Percentiles rank a stretch among this genome's conserved stretches.
Evolutionary conservation across 2,888 invertebrate genomes (phyloP).

Genomic region (Podabrus alpinus): DNA sequence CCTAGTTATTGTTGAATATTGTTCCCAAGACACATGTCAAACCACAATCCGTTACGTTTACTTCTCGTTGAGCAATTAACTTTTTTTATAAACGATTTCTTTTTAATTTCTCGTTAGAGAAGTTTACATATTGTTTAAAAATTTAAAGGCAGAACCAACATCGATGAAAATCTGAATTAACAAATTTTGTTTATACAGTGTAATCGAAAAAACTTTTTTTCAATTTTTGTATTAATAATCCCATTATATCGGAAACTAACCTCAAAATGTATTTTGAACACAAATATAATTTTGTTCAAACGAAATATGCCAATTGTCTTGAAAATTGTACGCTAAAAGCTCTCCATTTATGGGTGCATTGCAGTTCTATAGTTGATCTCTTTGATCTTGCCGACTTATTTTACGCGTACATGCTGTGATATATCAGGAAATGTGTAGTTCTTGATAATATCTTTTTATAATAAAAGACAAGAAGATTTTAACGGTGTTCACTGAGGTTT

Average conservation of each 20-base stretch:
- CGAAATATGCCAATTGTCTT: neutral
- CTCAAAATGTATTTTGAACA: neutral
- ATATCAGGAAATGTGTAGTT: conserved; percentile 6
- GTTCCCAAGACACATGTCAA: neutral
- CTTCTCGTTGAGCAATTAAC: neutral
- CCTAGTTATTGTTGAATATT: neutral
- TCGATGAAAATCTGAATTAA: neutral
- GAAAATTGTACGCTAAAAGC: neutral
- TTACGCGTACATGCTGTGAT: conserved; percentile 21
- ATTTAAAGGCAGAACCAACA: neutral
- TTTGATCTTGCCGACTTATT: conserved; percentile 29
- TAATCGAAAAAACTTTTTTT: too few relatives aligned
- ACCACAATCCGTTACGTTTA: neutral
- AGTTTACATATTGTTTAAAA: too few relatives aligned
- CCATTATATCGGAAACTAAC: neutral
- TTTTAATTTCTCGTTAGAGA: neutral
- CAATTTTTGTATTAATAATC: too few relatives aligned
- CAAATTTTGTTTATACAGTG: neutral
- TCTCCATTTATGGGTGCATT: conserved; percentile 25
- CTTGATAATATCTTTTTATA: neutral
- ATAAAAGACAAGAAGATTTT: neutral
- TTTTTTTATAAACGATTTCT: neutral
- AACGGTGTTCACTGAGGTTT: neutral
- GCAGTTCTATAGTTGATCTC: conserved; percentile 21
- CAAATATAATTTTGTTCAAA: neutral